Percentiles rank a stretch among this genome's conserved stretches.
Conservation (phyloP, 35 echinoderm and acorn worm species). For the Ptychodera flava region DNA sequence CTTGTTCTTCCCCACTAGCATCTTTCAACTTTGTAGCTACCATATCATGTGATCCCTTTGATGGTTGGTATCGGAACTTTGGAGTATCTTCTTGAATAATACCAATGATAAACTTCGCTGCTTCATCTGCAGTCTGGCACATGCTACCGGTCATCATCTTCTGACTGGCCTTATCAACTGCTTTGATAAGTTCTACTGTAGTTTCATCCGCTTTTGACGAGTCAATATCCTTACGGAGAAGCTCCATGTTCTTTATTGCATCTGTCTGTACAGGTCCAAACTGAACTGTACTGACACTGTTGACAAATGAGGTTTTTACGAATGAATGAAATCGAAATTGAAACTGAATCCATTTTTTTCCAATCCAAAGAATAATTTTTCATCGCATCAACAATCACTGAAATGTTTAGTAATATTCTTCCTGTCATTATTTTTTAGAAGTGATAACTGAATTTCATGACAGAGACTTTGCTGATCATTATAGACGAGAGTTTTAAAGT, state of each 20-base stretch:
- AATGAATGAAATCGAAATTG: too few relatives aligned
- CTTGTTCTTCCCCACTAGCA: neutral
- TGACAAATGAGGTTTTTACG: too few relatives aligned
- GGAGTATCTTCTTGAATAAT: neutral
- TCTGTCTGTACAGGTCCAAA: neutral
- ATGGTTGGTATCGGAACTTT: neutral
- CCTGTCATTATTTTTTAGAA: too few relatives aligned
- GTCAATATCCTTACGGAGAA: neutral
- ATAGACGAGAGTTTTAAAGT: too few relatives aligned
- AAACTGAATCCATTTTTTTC: too few relatives aligned
- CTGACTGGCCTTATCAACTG: neutral
- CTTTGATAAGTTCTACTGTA: neutral
- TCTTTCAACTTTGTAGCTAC: neutral
- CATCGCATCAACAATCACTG: too few relatives aligned
- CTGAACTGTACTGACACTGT: neutral
- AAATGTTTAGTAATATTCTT: too few relatives aligned
- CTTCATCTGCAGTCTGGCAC: neutral
- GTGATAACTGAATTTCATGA: too few relatives aligned
- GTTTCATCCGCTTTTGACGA: neutral
- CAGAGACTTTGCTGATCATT: too few relatives aligned
- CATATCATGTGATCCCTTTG: neutral
- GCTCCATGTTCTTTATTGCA: neutral
- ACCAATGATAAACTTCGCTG: neutral
- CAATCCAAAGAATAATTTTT: too few relatives aligned
- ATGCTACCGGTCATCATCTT: neutral